Evolutionary conservation across 2,888 invertebrate species (phyloP).

Genomic region (Neria commutata): DNA sequence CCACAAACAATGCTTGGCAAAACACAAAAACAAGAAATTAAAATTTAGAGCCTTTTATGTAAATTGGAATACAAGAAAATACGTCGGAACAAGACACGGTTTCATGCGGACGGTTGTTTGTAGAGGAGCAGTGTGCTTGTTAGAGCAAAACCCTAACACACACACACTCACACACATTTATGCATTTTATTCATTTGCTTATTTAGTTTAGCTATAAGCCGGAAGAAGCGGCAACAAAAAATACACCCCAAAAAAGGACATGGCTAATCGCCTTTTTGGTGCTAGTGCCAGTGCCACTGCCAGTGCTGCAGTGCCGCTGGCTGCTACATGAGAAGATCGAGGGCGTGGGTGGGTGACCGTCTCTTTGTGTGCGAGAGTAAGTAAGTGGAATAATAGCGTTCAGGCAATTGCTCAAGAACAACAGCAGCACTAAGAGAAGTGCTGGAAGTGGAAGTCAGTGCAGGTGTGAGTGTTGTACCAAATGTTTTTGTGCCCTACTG

Average conservation of each 20-base stretch:
- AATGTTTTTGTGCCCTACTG: not conserved
- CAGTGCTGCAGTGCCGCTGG: too few relatives aligned
- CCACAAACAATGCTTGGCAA: too few relatives aligned
- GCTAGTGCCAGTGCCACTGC: too few relatives aligned
- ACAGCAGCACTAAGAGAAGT: too few relatives aligned
- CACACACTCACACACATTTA: slow-evolving; percentile 29
- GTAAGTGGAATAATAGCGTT: not conserved
- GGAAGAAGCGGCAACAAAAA: slow-evolving; percentile 36
- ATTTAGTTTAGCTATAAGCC: slow-evolving; percentile 33
- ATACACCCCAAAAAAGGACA: slow-evolving; percentile 12
- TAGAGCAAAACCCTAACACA: not conserved
- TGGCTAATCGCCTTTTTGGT: slow-evolving; percentile 15
- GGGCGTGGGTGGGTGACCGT: too few relatives aligned
- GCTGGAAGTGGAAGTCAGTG: not conserved
- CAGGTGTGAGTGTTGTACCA: not conserved
- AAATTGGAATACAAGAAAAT: not conserved
- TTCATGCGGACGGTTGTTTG: not conserved
- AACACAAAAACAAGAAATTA: too few relatives aligned
- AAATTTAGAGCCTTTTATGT: too few relatives aligned
- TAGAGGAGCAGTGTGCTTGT: not conserved
- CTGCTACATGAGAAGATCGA: too few relatives aligned
- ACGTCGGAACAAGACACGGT: not conserved
- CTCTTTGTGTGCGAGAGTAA: not conserved
- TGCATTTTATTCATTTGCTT: slow-evolving; percentile 41
- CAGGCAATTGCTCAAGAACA: not conserved